Percentiles rank a stretch among this genome's conserved stretches.
Conservation (phyloP, 2,888 invertebrate genomes). For the Hydrotaea cyrtoneurina region DNA sequence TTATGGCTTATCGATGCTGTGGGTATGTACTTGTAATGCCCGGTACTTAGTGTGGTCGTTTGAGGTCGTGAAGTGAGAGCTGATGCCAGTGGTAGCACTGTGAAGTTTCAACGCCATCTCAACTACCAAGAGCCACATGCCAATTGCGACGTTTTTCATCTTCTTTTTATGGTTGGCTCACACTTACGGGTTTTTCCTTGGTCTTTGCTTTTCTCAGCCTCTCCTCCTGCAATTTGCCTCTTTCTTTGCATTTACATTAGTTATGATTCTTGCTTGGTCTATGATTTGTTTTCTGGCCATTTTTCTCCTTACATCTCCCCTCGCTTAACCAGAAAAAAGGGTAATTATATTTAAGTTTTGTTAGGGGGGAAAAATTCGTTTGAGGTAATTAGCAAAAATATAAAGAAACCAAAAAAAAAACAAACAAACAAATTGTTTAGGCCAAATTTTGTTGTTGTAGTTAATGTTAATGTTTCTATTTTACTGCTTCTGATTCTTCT, state of each 20-base stretch:
- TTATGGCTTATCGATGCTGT: neutral
- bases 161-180: conserved; percentile 17
- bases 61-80: neutral
- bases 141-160: conserved; percentile 24
- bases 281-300: neutral
- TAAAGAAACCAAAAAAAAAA: neutral
- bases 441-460: conserved; percentile 26
- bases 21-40: conserved; percentile 25
- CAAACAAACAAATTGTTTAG: conserved; percentile 34
- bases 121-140: conserved; percentile 32
- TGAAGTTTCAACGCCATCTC: conserved; percentile 65
- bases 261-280: conserved; percentile 23
- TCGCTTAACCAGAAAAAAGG: neutral
- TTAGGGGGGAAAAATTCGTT: conserved; percentile 1
- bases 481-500: neutral
- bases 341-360: conserved; percentile 40
- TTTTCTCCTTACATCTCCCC: neutral
- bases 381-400: conserved; percentile 25
- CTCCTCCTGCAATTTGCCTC: neutral
- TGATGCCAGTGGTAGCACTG: conserved; percentile 36
- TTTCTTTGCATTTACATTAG: conserved; percentile 22
- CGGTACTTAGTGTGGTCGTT: neutral
- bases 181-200: conserved; percentile 23
- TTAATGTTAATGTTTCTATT: conserved; percentile 20
- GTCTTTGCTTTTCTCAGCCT: neutral